A percentile compares a stretch with the other conserved stretches of the same genome.
phyloP scores from a whole-genome alignment of 2,888 invertebrate genomes.

The Epistrophe eligans region DNA sequence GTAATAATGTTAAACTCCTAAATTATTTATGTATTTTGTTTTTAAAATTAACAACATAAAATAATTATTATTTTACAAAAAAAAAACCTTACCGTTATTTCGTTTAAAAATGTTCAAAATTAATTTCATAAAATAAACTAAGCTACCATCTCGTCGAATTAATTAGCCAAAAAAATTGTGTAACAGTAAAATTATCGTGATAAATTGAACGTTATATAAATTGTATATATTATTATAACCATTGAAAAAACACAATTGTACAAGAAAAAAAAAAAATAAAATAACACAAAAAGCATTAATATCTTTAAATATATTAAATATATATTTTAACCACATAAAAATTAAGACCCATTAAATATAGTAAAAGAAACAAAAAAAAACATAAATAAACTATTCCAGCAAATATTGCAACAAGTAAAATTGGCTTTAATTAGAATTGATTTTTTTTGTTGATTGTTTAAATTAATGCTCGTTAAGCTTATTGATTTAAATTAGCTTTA shows the following conservation, averaged over 20 bases:
- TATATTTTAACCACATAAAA: constrained; percentile 33
- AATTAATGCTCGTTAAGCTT: constrained; percentile 24
- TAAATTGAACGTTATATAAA: constrained; percentile 58
- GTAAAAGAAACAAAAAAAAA: constrained; percentile 8
- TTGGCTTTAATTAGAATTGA: constrained; percentile 52
- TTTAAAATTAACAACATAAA: background rate
- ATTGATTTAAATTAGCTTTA: constrained; percentile 25
- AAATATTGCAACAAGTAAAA: constrained; percentile 57
- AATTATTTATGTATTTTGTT: background rate
- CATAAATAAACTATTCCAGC: constrained; percentile 54
- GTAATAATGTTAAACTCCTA: constrained; percentile 12
- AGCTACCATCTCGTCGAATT: constrained; percentile 51
- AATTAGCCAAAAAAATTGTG: constrained; percentile 66
- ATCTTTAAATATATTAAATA: background rate
- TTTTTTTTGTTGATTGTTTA: constrained; percentile 39
- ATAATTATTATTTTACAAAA: constrained; percentile 5
- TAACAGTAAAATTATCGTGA: constrained; percentile 68
- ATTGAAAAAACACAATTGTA: constrained; percentile 67
- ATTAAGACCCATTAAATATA: constrained; percentile 44
- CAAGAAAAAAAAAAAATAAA: constrained; percentile 37
- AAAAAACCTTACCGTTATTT: constrained; percentile 58
- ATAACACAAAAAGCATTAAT: constrained; percentile 66
- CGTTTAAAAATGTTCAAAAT: constrained; percentile 8
- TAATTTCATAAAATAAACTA: constrained; percentile 46
- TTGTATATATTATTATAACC: constrained; percentile 28